Evolutionary conservation across 2,113 vertebrate genomes (phyloP).

Genomic region (Saimiri boliviensis): DNA sequence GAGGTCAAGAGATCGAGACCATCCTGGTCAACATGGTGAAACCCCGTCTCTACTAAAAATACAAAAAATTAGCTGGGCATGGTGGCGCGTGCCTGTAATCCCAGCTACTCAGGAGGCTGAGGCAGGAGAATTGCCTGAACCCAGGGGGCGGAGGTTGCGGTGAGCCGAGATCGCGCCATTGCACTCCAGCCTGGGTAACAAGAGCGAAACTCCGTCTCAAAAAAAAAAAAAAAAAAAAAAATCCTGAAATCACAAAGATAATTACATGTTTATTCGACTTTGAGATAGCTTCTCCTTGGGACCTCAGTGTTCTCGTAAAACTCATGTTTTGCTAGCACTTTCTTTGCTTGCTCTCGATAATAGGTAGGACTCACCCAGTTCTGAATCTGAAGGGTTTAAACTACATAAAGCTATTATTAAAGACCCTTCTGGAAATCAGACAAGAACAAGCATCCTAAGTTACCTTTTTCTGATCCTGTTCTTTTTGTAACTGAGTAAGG

Average conservation of each 20-base stretch:
- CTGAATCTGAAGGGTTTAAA: background rate
- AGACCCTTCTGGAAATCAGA: background rate
- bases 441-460: background rate
- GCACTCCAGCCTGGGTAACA: no score
- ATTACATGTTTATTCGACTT: background rate
- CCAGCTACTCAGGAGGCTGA: no score
- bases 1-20: no score
- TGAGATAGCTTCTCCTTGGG: background rate
- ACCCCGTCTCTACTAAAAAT: no score
- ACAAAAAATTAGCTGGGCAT: no score
- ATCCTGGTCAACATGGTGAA: no score
- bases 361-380: background rate
- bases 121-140: no score
- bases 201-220: no score
- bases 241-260: conserved; percentile 30
- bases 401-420: background rate
- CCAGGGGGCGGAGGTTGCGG: no score
- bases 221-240: no score
- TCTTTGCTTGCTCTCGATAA: background rate
- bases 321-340: background rate
- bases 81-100: no score
- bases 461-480: conserved; percentile 41
- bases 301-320: background rate
- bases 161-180: no score
- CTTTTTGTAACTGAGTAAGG: background rate